These are phyloP conservation scores for Meiosimyza platycephala DNA, from an alignment of 2,888 invertebrate genomes.

Conservation along the genomic window DNA sequence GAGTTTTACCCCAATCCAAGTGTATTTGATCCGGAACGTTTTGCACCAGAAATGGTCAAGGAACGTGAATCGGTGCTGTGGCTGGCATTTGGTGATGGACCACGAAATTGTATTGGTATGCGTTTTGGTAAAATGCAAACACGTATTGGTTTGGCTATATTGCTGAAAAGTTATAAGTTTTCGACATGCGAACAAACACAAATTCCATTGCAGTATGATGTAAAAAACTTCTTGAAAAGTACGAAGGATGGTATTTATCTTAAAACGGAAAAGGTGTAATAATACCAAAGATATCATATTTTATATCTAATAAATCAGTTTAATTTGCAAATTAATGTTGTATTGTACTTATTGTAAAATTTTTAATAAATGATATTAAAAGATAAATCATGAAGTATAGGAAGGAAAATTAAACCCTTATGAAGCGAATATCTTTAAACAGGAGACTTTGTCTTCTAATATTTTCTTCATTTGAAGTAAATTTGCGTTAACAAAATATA, in stretches of 20 bases:
- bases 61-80: slow-evolving; percentile 66
- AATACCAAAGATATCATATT: too few species aligned
- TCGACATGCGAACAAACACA: slow-evolving; percentile 50
- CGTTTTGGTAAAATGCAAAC: slow-evolving; percentile 62
- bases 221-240: slow-evolving; percentile 44
- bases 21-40: slow-evolving; percentile 73
- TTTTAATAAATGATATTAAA: too few species aligned
- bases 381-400: too few species aligned
- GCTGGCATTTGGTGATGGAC: slow-evolving; percentile 64
- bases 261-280: slow-evolving; percentile 32
- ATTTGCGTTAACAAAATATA: too few species aligned
- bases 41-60: slow-evolving; percentile 70
- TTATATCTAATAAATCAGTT: too few species aligned
- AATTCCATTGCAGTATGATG: slow-evolving; percentile 49
- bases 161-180: slow-evolving; percentile 57
- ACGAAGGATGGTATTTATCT: slow-evolving; percentile 50
- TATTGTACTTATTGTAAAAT: too few species aligned
- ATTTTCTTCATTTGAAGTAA: too few species aligned
- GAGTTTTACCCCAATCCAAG: slow-evolving; percentile 70
- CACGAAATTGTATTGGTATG: slow-evolving; percentile 61
- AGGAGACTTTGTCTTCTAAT: too few species aligned
- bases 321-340: too few species aligned
- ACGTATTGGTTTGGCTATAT: slow-evolving; percentile 55
- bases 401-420: too few species aligned
- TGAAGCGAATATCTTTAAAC: too few species aligned